phyloP scores from a whole-genome alignment of 2,797 vertebrate genomes.

The Champsocephalus esox region DNA sequence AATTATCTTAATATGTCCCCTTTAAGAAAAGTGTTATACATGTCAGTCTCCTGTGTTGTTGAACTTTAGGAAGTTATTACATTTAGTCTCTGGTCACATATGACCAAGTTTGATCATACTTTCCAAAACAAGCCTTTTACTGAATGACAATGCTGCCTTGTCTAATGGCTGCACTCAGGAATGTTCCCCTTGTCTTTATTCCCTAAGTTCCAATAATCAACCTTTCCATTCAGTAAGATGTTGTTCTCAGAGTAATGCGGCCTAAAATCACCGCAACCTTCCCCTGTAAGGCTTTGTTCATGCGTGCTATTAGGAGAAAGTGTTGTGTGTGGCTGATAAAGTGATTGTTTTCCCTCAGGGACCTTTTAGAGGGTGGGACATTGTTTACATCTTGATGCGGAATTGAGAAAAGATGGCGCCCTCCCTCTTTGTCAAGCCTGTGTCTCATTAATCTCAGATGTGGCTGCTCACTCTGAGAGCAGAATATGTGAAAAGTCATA shows the following conservation, averaged over 20 bases:
- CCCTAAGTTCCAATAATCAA: conserved; percentile 60
- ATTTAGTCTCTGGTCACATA: conserved; percentile 42
- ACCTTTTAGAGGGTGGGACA: conserved; percentile 60
- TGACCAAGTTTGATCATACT: conserved; percentile 46
- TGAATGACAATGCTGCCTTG: conserved; percentile 64
- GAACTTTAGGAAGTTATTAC: conserved; percentile 23
- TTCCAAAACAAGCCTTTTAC: conserved; percentile 59
- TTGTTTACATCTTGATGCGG: conserved; percentile 74
- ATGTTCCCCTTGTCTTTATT: conserved; percentile 76
- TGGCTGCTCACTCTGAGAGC: conserved; percentile 53
- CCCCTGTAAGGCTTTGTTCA: conserved; percentile 19
- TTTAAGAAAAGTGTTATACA: conserved; percentile 10
- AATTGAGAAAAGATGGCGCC: conserved; percentile 69
- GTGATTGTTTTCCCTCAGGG: conserved; percentile 56
- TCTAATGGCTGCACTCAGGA: conserved; percentile 70
- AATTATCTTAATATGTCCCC: no score
- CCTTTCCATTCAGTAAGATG: conserved; percentile 67
- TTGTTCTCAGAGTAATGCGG: conserved; percentile 45
- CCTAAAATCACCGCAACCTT: conserved; percentile 12
- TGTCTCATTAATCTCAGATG: conserved; percentile 75
- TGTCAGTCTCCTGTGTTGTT: neutral
- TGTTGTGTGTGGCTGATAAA: conserved; percentile 71
- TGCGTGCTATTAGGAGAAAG: conserved; percentile 68
- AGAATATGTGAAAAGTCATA: conserved; percentile 35
- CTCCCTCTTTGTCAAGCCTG: conserved; percentile 57